Percentiles rank a stretch among this genome's conserved stretches.
These are phyloP conservation scores for Arothron firmamentum DNA, from an alignment of 2,113 vertebrate species.

Conservation along the genomic window DNA sequence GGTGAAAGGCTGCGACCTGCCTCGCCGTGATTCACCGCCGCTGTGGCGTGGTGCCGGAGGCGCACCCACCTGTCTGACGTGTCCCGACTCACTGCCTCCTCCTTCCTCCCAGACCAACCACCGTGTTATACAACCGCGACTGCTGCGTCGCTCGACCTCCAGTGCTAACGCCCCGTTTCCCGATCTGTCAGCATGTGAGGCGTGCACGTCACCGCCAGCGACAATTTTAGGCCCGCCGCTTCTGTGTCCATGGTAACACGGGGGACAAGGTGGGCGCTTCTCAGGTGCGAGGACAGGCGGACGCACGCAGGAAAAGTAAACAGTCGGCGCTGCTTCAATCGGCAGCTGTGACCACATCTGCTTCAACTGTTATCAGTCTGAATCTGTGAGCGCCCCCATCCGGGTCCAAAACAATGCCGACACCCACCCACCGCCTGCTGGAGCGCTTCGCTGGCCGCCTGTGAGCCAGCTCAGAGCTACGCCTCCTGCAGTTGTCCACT, in stretches of 20 bases:
- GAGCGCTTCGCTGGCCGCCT: conserved; percentile 7
- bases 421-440: neutral
- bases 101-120: conserved; percentile 11
- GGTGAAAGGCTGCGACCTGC: conserved; percentile 48
- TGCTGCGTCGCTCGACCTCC: conserved; percentile 22
- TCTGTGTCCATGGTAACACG: conserved; percentile 76
- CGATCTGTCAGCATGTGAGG: conserved; percentile 43
- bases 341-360: conserved; percentile 24
- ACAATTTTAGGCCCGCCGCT: conserved; percentile 57
- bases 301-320: conserved; percentile 22
- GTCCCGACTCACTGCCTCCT: conserved; percentile 49
- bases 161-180: conserved; percentile 29
- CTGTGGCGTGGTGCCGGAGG: conserved; percentile 14
- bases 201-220: conserved; percentile 38
- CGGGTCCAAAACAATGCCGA: conserved; percentile 18
- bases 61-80: conserved; percentile 38
- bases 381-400: conserved; percentile 5
- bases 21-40: conserved; percentile 57
- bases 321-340: conserved; percentile 26
- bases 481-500: conserved; percentile 45
- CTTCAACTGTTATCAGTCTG: conserved; percentile 36
- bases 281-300: conserved; percentile 22
- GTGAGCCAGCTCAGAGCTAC: conserved; percentile 20
- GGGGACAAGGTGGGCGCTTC: conserved; percentile 60
- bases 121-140: conserved; percentile 34